Conservation (phyloP, 2,888 invertebrate genomes). For the Pristionchus arcanus region DNA sequence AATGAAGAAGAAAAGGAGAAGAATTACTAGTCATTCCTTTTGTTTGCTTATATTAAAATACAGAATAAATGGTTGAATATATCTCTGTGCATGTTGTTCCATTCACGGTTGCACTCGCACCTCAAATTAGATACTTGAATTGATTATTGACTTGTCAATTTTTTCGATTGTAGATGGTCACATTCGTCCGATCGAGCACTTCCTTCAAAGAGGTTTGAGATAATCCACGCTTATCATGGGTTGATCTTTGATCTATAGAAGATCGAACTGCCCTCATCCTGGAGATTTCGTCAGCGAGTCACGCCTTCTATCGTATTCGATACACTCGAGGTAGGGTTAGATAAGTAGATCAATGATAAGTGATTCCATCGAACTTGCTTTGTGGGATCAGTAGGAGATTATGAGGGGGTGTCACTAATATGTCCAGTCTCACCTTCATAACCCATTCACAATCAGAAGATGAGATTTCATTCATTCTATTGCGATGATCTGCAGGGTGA, state of each 20-base stretch:
- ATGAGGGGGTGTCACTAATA: too few species aligned
- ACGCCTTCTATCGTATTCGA: not conserved
- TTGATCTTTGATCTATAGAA: slow-evolving; percentile 33
- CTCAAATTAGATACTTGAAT: not conserved
- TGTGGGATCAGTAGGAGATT: too few species aligned
- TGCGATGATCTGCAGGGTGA: too few species aligned
- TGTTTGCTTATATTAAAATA: too few species aligned
- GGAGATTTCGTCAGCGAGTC: slow-evolving; percentile 26
- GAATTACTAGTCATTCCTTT: too few species aligned
- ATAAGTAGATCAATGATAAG: too few species aligned
- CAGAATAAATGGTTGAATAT: too few species aligned
- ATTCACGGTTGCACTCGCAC: not conserved
- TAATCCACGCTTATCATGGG: not conserved
- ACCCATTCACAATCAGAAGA: too few species aligned
- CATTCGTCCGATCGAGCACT: slow-evolving; percentile 40
- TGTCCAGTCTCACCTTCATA: too few species aligned
- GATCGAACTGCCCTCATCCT: slow-evolving; percentile 35
- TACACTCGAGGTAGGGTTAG: not conserved
- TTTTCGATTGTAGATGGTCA: not conserved
- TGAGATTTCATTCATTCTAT: too few species aligned
- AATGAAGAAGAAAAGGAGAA: not conserved
- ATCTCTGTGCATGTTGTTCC: not conserved
- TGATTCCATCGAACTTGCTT: too few species aligned
- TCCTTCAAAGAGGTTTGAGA: slow-evolving; percentile 28
- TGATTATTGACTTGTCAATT: not conserved